A percentile compares a stretch with the other conserved stretches of the same genome.
These are phyloP conservation scores for Heliothis virescens DNA, from an alignment of 1,140 invertebrate genomes.

Conservation along the genomic window DNA sequence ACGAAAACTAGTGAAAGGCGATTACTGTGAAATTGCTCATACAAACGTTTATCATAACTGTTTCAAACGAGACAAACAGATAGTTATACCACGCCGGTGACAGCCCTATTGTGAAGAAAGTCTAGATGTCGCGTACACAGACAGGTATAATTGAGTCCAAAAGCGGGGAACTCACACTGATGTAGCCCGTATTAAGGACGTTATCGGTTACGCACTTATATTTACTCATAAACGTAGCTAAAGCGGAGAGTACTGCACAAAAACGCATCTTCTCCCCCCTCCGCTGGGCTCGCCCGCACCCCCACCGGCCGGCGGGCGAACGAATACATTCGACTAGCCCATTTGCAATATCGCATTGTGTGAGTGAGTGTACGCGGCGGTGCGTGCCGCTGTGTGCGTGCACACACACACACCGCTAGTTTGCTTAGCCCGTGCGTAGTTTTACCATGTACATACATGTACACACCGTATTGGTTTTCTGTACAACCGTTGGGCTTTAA, in stretches of 20 bases:
- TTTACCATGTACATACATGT: slow-evolving; percentile 76
- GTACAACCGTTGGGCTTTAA: slow-evolving; percentile 79
- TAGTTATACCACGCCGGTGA: slow-evolving; percentile 22
- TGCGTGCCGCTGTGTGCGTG: slow-evolving; percentile 56
- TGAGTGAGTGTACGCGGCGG: slow-evolving; percentile 71
- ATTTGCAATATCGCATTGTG: slow-evolving; percentile 84
- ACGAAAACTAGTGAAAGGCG: slow-evolving; percentile 11
- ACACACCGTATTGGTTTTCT: slow-evolving; percentile 83
- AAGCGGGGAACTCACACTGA: slow-evolving; percentile 54
- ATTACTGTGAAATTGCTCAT: slow-evolving; percentile 7
- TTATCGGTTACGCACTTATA: slow-evolving; percentile 83
- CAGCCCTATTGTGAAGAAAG: slow-evolving; percentile 52
- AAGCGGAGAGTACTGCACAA: slow-evolving; percentile 81
- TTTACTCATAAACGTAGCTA: slow-evolving; percentile 80
- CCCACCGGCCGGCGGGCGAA: slow-evolving; percentile 75
- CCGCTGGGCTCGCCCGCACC: slow-evolving; percentile 58
- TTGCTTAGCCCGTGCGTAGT: slow-evolving; percentile 84
- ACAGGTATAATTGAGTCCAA: slow-evolving; percentile 57
- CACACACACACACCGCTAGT: slow-evolving; percentile 61
- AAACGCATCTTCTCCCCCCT: slow-evolving; percentile 78
- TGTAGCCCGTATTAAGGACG: slow-evolving; percentile 55
- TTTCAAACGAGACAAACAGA: not conserved
- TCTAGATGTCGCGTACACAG: slow-evolving; percentile 50
- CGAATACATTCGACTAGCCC: slow-evolving; percentile 85
- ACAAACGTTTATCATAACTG: slow-evolving; percentile 32